Percentiles rank a stretch among this genome's conserved stretches.
Conservation (phyloP, 1,140 invertebrate species). For the Drosophila azteca region DNA sequence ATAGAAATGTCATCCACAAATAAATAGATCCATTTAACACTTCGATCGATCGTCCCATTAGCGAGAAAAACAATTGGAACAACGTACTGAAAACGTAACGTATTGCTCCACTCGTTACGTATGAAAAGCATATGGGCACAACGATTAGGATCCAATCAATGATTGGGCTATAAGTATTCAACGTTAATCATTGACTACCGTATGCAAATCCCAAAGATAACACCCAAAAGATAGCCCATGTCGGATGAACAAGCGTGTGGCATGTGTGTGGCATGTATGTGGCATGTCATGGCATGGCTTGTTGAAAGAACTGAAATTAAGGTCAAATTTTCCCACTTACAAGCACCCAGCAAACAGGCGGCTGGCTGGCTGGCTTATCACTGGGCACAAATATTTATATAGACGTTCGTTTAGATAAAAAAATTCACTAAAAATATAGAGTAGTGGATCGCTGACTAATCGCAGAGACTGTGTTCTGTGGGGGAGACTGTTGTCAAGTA, state of each 20-base stretch:
- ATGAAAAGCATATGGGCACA: too few species aligned
- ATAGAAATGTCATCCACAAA: constrained; percentile 20
- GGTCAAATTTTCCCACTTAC: constrained; percentile 1
- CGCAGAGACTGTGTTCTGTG: background rate
- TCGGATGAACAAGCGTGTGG: constrained; percentile 11
- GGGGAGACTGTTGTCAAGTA: constrained; percentile 35
- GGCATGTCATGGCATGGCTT: constrained; percentile 12
- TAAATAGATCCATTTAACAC: constrained; percentile 36
- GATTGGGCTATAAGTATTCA: too few species aligned
- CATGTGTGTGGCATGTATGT: constrained; percentile 3
- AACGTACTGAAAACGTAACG: background rate
- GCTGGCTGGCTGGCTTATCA: constrained; percentile 46
- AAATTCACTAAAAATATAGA: too few species aligned
- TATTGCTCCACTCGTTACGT: background rate
- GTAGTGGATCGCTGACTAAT: constrained; percentile 48
- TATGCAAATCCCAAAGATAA: constrained; percentile 31
- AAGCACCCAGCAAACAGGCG: background rate
- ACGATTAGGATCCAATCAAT: too few species aligned
- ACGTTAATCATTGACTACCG: constrained; percentile 1
- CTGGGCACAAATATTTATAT: constrained; percentile 47
- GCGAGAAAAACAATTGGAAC: constrained; percentile 19
- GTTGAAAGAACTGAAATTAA: constrained; percentile 31
- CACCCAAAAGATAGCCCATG: constrained; percentile 31
- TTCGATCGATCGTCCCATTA: constrained; percentile 18
- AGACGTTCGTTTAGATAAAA: constrained; percentile 50